Evolutionary conservation across 2,113 vertebrate genomes (phyloP), one percentile per base, ranked within the genome.

Genomic region (Hydrolagus affinis): DNA sequence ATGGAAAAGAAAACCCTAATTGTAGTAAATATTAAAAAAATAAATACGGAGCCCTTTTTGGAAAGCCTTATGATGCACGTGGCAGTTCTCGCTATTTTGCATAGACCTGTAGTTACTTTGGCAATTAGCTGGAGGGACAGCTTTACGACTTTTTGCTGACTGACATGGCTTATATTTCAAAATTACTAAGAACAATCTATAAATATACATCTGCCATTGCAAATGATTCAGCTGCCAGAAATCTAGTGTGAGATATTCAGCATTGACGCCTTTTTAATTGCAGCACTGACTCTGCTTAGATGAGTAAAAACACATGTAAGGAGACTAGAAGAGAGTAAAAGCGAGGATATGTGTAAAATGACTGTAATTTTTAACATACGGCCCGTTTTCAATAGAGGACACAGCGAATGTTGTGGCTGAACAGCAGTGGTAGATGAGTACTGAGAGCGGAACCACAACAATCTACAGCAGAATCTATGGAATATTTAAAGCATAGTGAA

Each of bases 1-100:
- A 85, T 76, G 44, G 86, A 80, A 87, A 44, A 32, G 28, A 83
- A 85, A 85, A 71, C 12, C 56, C 71, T 72, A 59, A 85, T 62
- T 68, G 17, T 83, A 66, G 15, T 32, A 66, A 66, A 68, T 83
- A 30, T 83, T 57, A 25, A 4, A 8, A 66, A 83, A 28, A 66
- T 59, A 62, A 62, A 78, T 0, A 15, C 10, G 14, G 30, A 66
- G 19, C 15, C 17, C 4, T 64, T 44, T 56, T 12, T 11, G 23
- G 1, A 28, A 25, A 76, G 25, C 57, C 3, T 64, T 14, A 8
- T 28, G 9, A 10, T 66, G 62, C 2, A 66, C 32, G 19, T 62
- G 28, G 14, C 15, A 28, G 15, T 59, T n/a, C 28, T 78, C 62
- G 57, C 57, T 62, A 75, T 60, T 66, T 32, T 66, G 25, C 3